Base-by-base conservation (phyloP, 2,888 invertebrate genomes). In the Rhingia rostrata region DNA sequence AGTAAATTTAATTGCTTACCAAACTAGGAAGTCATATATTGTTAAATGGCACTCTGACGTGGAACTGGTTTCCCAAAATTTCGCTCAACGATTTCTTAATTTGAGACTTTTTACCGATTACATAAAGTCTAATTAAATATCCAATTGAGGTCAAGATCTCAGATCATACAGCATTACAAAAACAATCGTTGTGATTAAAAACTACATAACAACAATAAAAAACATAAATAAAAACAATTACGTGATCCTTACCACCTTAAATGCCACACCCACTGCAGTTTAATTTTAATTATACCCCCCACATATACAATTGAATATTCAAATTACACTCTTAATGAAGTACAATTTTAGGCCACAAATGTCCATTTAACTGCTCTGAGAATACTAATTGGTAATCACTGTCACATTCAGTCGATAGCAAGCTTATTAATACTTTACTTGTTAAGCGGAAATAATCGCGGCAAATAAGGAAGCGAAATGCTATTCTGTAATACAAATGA, bases 301-400 rank as follows among this genome's bases (percentile, higher is more conserved):
- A 47, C 61, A 61, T 61, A 61, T 35, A 45, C 61, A 33, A 47
- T 61, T 61, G 47, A 39, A 45, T 12, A 9, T 22, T 9, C 33
- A 61, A 63, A 63, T 63, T 49, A 14, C 22, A 22, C 35, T 49
- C 37, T 63, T 41, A 14, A 63, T 49, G 63, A 63, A 35, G 37
- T 63, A 49, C 63, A 63, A 47, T 47, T 63, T 63, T 63, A 47
- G 63, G 22, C 47, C 6, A 49, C 35, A 63, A 63, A 49, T 63
- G 37, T 63, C 47, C 14, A 49, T 49, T 47, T 35, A 35, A 10
- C 37, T 63, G 47, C 63, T 22, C 10, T 49, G 4, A 35, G 63
- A 33, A 63, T 47, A 63, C 47, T 47, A 63, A 63, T 60, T 60
- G 32, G 39, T 3, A 10, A 39, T 39, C 10, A 9, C 6, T 39